phyloP scores from a whole-genome alignment of 2,797 vertebrate species.

The Coluber constrictor region DNA sequence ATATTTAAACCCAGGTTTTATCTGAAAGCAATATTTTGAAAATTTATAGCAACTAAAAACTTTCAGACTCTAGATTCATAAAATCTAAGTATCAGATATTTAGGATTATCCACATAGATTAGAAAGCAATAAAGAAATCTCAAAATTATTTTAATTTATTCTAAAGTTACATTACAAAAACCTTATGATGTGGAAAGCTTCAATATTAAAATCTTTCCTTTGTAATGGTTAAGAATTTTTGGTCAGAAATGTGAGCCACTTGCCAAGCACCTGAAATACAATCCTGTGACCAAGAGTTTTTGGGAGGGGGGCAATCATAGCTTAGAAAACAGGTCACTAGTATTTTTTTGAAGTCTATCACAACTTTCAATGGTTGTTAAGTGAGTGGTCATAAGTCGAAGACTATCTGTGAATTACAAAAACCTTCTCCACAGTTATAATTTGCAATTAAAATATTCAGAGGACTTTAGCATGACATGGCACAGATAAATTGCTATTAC shows the following conservation, averaged over 20 bases:
- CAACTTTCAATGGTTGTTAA: background rate
- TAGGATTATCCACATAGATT: background rate
- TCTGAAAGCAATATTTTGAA: background rate
- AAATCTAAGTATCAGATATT: background rate
- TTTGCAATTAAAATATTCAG: slow-evolving; percentile 8
- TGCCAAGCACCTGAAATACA: background rate
- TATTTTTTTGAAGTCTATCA: background rate
- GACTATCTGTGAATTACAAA: background rate
- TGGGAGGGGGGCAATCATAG: background rate
- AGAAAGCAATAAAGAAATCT: background rate
- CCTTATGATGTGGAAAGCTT: background rate
- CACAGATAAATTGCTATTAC: slow-evolving; percentile 10
- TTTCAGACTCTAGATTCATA: background rate
- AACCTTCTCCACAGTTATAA: background rate
- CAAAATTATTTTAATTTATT: background rate
- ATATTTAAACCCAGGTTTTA: background rate
- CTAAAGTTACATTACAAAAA: background rate
- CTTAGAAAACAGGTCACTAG: background rate
- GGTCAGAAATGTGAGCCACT: background rate
- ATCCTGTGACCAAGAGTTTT: background rate
- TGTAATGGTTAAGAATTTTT: background rate
- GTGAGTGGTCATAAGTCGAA: background rate
- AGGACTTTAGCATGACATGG: background rate
- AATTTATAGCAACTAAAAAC: background rate
- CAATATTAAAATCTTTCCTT: background rate